phyloP scores from a whole-genome alignment of 2,888 invertebrate genomes.

The Stenodema calcarata region DNA sequence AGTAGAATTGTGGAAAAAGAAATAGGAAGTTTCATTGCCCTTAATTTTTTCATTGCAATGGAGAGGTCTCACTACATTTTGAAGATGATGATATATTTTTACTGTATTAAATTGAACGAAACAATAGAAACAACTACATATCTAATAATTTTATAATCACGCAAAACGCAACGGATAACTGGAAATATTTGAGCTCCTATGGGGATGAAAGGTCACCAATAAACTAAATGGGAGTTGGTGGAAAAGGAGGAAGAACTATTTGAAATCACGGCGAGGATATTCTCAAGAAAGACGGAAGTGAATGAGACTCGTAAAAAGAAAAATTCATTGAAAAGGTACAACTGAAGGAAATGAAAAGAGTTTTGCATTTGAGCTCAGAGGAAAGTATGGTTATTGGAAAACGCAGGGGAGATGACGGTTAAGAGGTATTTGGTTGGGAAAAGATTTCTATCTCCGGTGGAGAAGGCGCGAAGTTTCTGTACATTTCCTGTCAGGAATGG shows the following conservation, averaged over 20 bases:
- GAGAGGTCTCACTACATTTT: too few species aligned
- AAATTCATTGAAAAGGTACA: background rate
- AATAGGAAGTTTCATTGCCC: too few species aligned
- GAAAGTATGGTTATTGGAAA: slow-evolving; percentile 8
- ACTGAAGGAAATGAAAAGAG: background rate
- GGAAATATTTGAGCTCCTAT: background rate
- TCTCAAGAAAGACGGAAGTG: background rate
- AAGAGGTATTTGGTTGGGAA: slow-evolving; percentile 9
- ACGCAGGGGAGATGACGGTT: slow-evolving; percentile 7
- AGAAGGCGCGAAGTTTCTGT: slow-evolving; percentile 20
- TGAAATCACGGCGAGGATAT: background rate
- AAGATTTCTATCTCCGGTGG: slow-evolving; percentile 29
- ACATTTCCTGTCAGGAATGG: slow-evolving; percentile 42
- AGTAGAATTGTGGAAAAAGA: too few species aligned
- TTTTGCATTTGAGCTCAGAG: background rate
- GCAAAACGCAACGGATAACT: too few species aligned
- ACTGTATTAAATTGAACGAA: too few species aligned
- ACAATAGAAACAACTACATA: too few species aligned
- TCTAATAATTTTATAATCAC: too few species aligned
- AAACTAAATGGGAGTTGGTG: background rate
- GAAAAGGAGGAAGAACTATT: background rate
- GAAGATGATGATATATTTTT: too few species aligned
- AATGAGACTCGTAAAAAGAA: background rate
- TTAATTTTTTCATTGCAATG: too few species aligned
- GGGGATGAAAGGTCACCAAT: background rate